These are phyloP conservation scores for Drosophila guanche DNA, from an alignment of 1,140 invertebrate genomes.

Conservation along the genomic window DNA sequence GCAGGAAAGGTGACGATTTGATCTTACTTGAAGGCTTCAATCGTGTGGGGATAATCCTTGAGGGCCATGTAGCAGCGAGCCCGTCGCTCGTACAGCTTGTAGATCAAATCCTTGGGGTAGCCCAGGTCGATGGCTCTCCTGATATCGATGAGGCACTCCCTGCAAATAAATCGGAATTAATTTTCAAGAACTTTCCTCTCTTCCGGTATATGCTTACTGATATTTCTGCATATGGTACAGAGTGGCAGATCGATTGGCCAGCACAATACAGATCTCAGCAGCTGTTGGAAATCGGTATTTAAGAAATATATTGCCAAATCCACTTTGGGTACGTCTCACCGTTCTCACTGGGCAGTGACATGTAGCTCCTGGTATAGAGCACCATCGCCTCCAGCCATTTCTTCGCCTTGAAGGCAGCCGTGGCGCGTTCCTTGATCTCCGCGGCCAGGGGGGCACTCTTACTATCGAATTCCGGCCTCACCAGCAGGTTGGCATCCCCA, in stretches of 20 bases:
- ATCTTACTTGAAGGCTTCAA: constrained; percentile 86
- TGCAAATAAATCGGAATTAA: constrained; percentile 57
- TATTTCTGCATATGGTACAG: constrained; percentile 90
- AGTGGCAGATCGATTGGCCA: constrained; percentile 94
- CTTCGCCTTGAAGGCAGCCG: constrained; percentile 90
- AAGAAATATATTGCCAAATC: neutral
- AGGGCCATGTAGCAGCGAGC: constrained; percentile 91
- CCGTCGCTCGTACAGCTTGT: constrained; percentile 91
- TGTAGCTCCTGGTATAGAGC: constrained; percentile 89
- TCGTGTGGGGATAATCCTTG: constrained; percentile 88
- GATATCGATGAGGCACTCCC: constrained; percentile 88
- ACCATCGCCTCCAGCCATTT: constrained; percentile 90
- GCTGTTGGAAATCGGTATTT: constrained; percentile 53
- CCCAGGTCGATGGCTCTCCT: constrained; percentile 87
- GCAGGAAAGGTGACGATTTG: neutral
- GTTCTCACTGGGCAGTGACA: constrained; percentile 87
- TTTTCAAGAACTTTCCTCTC: neutral
- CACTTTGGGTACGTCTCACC: constrained; percentile 83
- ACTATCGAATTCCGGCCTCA: constrained; percentile 75
- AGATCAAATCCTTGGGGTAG: constrained; percentile 90
- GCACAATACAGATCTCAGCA: constrained; percentile 88
- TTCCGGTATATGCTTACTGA: constrained; percentile 14
- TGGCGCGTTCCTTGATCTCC: constrained; percentile 89
- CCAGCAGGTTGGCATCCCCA: constrained; percentile 63
- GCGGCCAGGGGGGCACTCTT: constrained; percentile 88